phyloP scores from a whole-genome alignment of 2,888 invertebrate genomes.

The Epirrhoe alternata region DNA sequence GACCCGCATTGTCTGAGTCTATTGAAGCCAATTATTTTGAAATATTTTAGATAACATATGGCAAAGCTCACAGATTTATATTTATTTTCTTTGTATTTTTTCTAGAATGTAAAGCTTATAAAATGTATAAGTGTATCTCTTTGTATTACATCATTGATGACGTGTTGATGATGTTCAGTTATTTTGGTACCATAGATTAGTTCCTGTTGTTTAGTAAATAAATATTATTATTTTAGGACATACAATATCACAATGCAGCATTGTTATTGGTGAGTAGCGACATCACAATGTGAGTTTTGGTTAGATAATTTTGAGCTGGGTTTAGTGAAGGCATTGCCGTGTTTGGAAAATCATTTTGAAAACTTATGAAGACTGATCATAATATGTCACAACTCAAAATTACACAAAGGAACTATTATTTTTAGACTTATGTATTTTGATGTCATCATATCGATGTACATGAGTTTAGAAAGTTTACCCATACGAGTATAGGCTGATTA shows the following conservation, averaged over 20 bases:
- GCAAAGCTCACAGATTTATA: no score
- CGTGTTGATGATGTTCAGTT: no score
- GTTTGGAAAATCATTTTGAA: conserved; percentile 31
- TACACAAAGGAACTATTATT: no score
- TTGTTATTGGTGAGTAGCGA: conserved; percentile 49
- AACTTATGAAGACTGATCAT: neutral
- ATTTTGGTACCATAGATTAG: neutral
- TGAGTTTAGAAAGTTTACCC: no score
- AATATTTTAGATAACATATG: neutral
- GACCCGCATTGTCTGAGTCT: conserved; percentile 18
- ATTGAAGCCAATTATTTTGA: conserved; percentile 3
- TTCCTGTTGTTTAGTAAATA: neutral
- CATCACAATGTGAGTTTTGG: conserved; percentile 45
- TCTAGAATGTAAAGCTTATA: no score
- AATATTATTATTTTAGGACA: conserved; percentile 38
- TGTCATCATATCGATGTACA: no score
- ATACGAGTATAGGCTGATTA: no score
- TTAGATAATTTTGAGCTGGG: conserved; percentile 16
- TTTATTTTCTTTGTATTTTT: no score
- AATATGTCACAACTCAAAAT: no score
- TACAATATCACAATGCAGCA: conserved; percentile 49
- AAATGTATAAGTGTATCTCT: no score
- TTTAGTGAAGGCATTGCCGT: conserved; percentile 36
- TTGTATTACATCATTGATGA: no score
- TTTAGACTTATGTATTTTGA: no score